Evolutionary conservation across 2,797 vertebrate species (phyloP).

Genomic region (Astyanax mexicanus): DNA sequence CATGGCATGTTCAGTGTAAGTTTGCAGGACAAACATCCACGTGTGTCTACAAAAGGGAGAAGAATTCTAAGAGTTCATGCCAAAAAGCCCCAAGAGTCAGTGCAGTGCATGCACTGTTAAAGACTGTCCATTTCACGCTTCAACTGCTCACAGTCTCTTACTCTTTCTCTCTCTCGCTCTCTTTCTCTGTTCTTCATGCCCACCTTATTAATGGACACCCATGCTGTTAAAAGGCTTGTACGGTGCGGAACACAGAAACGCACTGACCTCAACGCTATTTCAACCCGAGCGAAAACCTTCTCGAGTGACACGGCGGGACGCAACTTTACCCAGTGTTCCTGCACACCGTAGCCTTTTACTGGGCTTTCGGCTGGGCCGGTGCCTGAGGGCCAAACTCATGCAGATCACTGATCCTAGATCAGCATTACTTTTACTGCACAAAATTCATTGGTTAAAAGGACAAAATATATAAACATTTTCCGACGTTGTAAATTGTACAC

Average conservation of each 20-base stretch:
- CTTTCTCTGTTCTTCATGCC: not conserved
- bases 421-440: too few species aligned
- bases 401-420: not conserved
- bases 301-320: slow-evolving; percentile 48
- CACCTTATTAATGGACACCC: slow-evolving; percentile 30
- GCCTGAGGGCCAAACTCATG: not conserved
- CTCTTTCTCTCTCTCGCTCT: too few species aligned
- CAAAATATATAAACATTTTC: too few species aligned
- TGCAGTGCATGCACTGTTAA: slow-evolving; percentile 2
- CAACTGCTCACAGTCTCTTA: slow-evolving; percentile 10
- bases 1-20: too few species aligned
- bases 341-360: slow-evolving; percentile 48
- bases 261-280: slow-evolving; percentile 48
- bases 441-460: too few species aligned
- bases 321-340: slow-evolving; percentile 25
- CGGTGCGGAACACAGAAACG: slow-evolving; percentile 41
- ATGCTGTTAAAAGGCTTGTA: slow-evolving; percentile 25
- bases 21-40: too few species aligned
- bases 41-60: not conserved
- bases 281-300: slow-evolving; percentile 37
- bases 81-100: not conserved
- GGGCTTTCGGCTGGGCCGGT: slow-evolving; percentile 6
- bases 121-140: slow-evolving; percentile 27
- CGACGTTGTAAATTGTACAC: too few species aligned
- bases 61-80: not conserved